A percentile compares a stretch with the other conserved stretches of the same genome.
These are phyloP conservation scores for Poeciliopsis turneri DNA, from an alignment of 2,797 vertebrate genomes.

Conservation along the genomic window DNA sequence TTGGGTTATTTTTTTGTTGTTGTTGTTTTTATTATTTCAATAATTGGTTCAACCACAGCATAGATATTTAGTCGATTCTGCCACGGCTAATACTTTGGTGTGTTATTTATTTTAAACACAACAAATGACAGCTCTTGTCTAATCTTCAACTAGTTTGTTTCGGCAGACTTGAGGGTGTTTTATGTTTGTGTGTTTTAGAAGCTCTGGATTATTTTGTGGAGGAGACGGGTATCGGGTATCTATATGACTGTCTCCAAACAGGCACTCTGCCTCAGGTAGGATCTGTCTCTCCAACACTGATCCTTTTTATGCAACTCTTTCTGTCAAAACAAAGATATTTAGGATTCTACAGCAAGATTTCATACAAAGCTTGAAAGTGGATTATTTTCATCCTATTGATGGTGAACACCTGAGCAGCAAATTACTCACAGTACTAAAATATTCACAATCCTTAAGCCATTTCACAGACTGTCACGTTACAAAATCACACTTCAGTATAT, in stretches of 20 bases:
- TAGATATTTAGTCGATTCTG: neutral
- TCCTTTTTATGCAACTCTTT: neutral
- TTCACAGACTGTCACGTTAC: neutral
- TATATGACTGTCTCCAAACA: slow-evolving; percentile 60
- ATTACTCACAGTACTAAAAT: neutral
- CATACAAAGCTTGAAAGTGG: neutral
- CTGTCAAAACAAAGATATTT: neutral
- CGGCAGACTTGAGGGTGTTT: neutral
- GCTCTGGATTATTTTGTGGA: slow-evolving; percentile 73
- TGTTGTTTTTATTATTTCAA: neutral
- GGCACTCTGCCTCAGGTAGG: slow-evolving; percentile 71
- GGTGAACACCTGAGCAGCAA: neutral
- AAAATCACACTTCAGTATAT: neutral
- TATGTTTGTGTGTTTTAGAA: slow-evolving; percentile 60
- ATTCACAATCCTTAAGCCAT: neutral
- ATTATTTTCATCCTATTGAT: neutral
- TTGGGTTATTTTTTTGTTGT: neutral
- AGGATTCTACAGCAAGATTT: neutral
- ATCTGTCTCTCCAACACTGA: neutral
- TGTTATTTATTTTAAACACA: neutral
- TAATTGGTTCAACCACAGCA: neutral
- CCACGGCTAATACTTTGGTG: neutral
- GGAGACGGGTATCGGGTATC: slow-evolving; percentile 55
- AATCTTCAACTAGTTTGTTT: neutral
- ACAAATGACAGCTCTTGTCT: neutral